Conservation (phyloP, 2,797 vertebrate genomes). For the Sebastes vulpes region DNA sequence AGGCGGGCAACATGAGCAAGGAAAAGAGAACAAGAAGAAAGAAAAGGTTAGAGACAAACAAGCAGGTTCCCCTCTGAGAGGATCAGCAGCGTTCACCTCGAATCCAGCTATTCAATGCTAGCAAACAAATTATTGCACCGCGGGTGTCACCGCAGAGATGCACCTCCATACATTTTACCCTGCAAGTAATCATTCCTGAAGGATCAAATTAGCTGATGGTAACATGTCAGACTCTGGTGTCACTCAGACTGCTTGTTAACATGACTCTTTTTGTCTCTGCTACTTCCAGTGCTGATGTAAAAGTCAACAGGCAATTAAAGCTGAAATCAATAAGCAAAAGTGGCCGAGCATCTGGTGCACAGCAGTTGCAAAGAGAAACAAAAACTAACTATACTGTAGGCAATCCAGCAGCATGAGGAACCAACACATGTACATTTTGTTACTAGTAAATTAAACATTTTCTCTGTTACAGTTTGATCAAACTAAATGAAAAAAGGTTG, state of each 20-base stretch:
- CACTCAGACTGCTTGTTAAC: neutral
- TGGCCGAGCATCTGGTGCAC: neutral
- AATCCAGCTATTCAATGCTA: neutral
- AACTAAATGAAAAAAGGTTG: no score
- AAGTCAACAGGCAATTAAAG: neutral
- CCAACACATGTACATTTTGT: neutral
- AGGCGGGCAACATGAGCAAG: slow-evolving; percentile 17
- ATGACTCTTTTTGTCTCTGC: neutral
- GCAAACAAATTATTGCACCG: slow-evolving; percentile 5
- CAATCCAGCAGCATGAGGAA: neutral
- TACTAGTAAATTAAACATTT: neutral
- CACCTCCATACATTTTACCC: neutral
- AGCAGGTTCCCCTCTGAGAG: slow-evolving; percentile 12
- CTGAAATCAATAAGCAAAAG: neutral
- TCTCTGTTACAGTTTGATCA: neutral
- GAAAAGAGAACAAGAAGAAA: slow-evolving; percentile 32
- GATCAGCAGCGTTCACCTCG: slow-evolving; percentile 22
- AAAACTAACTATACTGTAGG: neutral
- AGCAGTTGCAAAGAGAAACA: neutral
- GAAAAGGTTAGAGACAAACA: slow-evolving; percentile 54
- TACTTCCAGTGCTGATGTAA: neutral
- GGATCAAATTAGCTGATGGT: neutral
- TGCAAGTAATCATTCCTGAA: neutral
- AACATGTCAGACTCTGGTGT: neutral
- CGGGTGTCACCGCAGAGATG: neutral